These are phyloP conservation scores for Myoxocephalus aenaeus DNA, from an alignment of 2,797 vertebrate genomes.

Conservation along the genomic window DNA sequence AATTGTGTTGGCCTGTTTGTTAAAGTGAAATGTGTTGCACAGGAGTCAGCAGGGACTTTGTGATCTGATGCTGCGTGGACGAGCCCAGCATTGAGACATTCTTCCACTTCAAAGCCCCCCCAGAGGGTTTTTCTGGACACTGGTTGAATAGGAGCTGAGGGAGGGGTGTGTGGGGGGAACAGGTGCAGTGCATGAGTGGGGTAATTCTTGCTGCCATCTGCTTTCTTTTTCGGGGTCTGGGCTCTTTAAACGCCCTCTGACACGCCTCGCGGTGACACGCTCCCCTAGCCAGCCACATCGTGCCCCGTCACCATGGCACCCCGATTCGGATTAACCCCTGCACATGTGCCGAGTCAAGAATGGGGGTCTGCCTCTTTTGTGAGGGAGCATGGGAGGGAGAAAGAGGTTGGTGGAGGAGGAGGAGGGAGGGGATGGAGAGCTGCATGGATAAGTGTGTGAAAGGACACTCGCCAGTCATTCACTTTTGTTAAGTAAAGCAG, in stretches of 20 bases:
- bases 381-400: constrained; percentile 40
- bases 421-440: constrained; percentile 57
- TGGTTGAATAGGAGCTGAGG: constrained; percentile 77
- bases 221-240: constrained; percentile 76
- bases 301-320: constrained; percentile 83
- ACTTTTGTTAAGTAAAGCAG: constrained; percentile 76
- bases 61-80: constrained; percentile 69
- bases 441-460: constrained; percentile 76
- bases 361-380: constrained; percentile 82
- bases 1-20: constrained; percentile 44
- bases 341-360: constrained; percentile 85
- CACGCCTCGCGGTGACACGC: constrained; percentile 78
- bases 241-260: constrained; percentile 77
- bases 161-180: constrained; percentile 75
- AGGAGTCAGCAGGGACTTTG: constrained; percentile 69
- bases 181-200: constrained; percentile 83
- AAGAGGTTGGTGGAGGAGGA: constrained; percentile 48
- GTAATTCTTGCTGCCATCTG: constrained; percentile 84
- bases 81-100: constrained; percentile 80
- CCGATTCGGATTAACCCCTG: constrained; percentile 79
- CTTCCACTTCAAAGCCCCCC: constrained; percentile 83
- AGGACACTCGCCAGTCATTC: constrained; percentile 73
- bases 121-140: constrained; percentile 78
- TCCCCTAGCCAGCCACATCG: constrained; percentile 64
- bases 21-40: constrained; percentile 44